These are phyloP conservation scores for Pocillopora meandrina DNA, from an alignment of 92 coral and sea anemone species.

Conservation along the genomic window DNA sequence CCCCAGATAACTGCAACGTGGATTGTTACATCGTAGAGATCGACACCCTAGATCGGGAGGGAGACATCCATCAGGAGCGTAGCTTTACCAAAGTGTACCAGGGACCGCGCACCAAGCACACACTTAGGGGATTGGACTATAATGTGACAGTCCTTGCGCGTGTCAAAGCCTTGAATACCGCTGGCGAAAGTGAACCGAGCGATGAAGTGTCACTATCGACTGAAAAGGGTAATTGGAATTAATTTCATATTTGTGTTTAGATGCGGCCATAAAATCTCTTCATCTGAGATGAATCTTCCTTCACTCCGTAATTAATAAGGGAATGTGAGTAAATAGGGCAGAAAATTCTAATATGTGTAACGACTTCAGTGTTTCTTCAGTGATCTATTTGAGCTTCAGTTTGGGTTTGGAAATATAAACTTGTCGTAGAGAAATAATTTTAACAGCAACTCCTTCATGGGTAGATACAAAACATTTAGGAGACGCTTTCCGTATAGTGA, in stretches of 20 bases:
- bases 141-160: constrained; percentile 79
- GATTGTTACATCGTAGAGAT: constrained; percentile 83
- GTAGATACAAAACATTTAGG: no score
- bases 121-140: constrained; percentile 80
- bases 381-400: no score
- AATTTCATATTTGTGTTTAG: background rate
- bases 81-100: constrained; percentile 79
- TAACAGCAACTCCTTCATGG: no score
- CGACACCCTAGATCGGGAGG: constrained; percentile 77
- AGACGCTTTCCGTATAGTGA: no score
- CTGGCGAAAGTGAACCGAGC: constrained; percentile 85
- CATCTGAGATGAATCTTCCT: background rate
- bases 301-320: no score
- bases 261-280: background rate
- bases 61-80: constrained; percentile 84
- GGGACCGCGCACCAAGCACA: constrained; percentile 85
- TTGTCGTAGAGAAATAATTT: no score
- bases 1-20: constrained; percentile 78
- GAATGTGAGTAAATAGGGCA: no score
- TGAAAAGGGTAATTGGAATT: constrained; percentile 61
- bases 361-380: no score
- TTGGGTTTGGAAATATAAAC: no score
- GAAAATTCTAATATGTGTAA: no score
- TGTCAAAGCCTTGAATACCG: constrained; percentile 86
- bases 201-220: constrained; percentile 83